phyloP scores from a whole-genome alignment of 2,113 vertebrate species.

The Brachyistius frenatus region DNA sequence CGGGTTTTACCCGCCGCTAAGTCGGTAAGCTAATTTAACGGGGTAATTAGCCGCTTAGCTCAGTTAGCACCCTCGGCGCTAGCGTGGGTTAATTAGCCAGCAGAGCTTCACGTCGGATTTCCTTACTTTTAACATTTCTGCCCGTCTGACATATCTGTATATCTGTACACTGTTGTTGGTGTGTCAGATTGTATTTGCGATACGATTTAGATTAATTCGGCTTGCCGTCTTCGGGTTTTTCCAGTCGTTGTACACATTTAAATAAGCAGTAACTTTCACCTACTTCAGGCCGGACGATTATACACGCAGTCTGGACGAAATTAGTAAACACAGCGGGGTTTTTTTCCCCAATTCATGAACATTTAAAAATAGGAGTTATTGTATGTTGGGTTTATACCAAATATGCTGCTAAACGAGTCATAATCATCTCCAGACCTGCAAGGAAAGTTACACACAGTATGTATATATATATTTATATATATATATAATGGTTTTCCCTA shows the following conservation, averaged over 20 bases:
- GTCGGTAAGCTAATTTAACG: conserved; percentile 61
- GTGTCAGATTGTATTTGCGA: background rate
- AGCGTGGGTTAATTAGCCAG: conserved; percentile 30
- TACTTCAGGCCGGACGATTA: conserved; percentile 2
- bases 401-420: background rate
- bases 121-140: background rate
- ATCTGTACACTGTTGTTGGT: background rate
- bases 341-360: no score
- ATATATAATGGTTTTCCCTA: no score
- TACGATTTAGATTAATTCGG: background rate
- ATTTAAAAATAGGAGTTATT: background rate
- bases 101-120: no score
- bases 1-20: background rate
- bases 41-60: conserved; percentile 61
- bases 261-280: background rate
- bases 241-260: background rate
- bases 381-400: background rate
- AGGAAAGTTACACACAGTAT: no score
- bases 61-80: conserved; percentile 17
- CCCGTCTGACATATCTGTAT: rapidly evolving
- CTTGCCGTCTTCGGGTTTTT: background rate
- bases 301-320: no score
- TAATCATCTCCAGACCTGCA: no score
- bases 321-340: no score
- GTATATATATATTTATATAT: no score